These are phyloP conservation scores for Hyposmocoma kahamanoa DNA, from an alignment of 1,140 invertebrate species.

Conservation along the genomic window DNA sequence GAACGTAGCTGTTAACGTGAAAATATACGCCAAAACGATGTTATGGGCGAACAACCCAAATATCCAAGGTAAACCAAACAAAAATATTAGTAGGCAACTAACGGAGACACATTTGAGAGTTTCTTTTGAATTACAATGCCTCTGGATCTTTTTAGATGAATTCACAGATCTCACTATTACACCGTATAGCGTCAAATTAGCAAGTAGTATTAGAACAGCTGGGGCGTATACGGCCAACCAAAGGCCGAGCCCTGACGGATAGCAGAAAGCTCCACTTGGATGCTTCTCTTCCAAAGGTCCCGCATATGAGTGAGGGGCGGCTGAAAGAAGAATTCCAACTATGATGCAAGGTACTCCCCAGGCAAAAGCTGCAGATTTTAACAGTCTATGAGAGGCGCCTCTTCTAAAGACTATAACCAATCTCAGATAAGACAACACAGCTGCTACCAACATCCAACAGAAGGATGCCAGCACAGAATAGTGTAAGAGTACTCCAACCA, in stretches of 20 bases:
- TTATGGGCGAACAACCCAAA: constrained; percentile 64
- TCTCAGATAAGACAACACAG: constrained; percentile 62
- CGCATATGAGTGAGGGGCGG: constrained; percentile 51
- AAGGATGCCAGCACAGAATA: constrained; percentile 67
- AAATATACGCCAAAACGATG: constrained; percentile 63
- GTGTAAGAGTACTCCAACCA: constrained; percentile 57
- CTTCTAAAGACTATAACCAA: constrained; percentile 63
- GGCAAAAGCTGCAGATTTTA: constrained; percentile 63
- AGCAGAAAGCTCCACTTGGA: constrained; percentile 57
- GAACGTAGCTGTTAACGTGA: constrained; percentile 65
- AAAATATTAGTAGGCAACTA: constrained; percentile 66
- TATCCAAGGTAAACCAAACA: constrained; percentile 71
- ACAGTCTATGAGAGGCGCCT: constrained; percentile 62
- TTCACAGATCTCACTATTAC: constrained; percentile 71
- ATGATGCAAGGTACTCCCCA: constrained; percentile 58
- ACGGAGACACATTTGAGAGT: constrained; percentile 60
- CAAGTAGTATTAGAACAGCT: constrained; percentile 53
- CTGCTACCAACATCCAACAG: constrained; percentile 73
- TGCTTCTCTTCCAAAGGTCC: constrained; percentile 45
- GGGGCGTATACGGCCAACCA: constrained; percentile 68
- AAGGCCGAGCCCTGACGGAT: constrained; percentile 57
- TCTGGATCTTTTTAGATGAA: constrained; percentile 56
- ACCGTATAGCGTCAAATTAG: constrained; percentile 67
- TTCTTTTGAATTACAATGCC: constrained; percentile 63
- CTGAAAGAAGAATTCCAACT: constrained; percentile 55